Base-by-base conservation (phyloP, 1,140 invertebrate genomes). In the Atta cephalotes region DNA sequence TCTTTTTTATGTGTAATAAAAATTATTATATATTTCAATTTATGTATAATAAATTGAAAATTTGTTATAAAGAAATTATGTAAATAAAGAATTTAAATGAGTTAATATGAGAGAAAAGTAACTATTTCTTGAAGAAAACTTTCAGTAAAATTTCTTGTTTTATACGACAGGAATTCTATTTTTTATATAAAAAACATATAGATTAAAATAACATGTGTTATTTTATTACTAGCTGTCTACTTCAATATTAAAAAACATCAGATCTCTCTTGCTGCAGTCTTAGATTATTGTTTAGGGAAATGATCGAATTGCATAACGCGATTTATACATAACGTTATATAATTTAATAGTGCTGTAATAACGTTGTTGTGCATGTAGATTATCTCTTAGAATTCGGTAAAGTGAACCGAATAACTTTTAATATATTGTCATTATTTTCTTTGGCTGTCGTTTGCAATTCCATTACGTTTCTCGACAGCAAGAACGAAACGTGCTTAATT, bases 401-500 rank as follows among this genome's bases (percentile, higher is more conserved):
- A 66, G 21, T 56, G 16, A 62, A 60, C 10, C 18, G 39, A 78
- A 56, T 39, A 51, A 84, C 10, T 49, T 18, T 77, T n/a, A 79
- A 77, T 56, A n/a, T 16, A 14, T 3, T 3, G 7, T 58, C 35
- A 58, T 72, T 12, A 79, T 49, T 79, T 74, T 74, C 18, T 71
- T 25, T 25, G 53, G 0, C 21, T n/a, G 16, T 56, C 18, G 28
- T 51, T 71, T n/a, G 35, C 14, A 74, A 86, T 72, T 89, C 58
- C 14, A 45, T 72, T 58, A 89, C 86, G 56, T 85, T 72, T n/a
- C 31, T 71, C 63, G 25, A 6, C 72, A 51, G 70, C 66, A 49
- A 76, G n/a, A 10, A 60, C 25, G 31, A 56, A 65, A 79, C 60
- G 45, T 45, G 78, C 53, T 86, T 82, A 89, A 90, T 87, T 84